Conservation (phyloP, 53 echinoderm and acorn worm genomes). For the Henricia sp. region DNA sequence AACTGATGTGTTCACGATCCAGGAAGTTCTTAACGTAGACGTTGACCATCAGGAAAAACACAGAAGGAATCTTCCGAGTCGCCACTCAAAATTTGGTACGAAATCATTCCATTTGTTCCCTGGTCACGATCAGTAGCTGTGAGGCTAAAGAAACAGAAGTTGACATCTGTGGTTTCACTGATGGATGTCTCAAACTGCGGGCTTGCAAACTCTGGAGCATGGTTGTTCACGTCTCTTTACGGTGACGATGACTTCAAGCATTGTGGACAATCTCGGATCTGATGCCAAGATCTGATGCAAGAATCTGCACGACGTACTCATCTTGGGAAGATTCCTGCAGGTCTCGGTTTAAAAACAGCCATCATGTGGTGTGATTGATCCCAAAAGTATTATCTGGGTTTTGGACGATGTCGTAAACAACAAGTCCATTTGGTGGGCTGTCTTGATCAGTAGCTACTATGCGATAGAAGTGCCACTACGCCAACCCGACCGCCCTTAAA, state of each 20-base stretch:
- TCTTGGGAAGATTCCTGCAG: constrained; percentile 63
- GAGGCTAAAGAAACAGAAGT: constrained; percentile 66
- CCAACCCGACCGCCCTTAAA: no score
- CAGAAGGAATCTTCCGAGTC: constrained; percentile 83
- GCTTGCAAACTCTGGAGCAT: constrained; percentile 77
- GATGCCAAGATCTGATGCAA: constrained; percentile 89
- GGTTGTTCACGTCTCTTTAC: constrained; percentile 94
- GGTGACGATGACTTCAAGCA: constrained; percentile 61
- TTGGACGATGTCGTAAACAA: constrained; percentile 76
- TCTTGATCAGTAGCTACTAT: constrained; percentile 80
- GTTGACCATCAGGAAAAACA: constrained; percentile 89
- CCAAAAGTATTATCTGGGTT: constrained; percentile 75
- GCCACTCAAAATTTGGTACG: constrained; percentile 77
- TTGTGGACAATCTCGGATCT: constrained; percentile 78
- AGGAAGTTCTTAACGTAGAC: constrained; percentile 84
- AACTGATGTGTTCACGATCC: constrained; percentile 76
- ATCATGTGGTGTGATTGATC: constrained; percentile 82
- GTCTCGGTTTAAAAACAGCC: constrained; percentile 74
- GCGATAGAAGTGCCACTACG: constrained; percentile 74
- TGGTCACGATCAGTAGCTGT: constrained; percentile 82
- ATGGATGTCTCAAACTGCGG: constrained; percentile 62
- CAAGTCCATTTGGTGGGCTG: constrained; percentile 80
- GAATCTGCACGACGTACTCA: constrained; percentile 70
- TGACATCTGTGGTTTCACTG: constrained; percentile 69
- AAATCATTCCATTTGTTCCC: constrained; percentile 84